Evolutionary conservation across 2,797 vertebrate genomes (phyloP).

Genomic region (Cheirogaleus major): DNA sequence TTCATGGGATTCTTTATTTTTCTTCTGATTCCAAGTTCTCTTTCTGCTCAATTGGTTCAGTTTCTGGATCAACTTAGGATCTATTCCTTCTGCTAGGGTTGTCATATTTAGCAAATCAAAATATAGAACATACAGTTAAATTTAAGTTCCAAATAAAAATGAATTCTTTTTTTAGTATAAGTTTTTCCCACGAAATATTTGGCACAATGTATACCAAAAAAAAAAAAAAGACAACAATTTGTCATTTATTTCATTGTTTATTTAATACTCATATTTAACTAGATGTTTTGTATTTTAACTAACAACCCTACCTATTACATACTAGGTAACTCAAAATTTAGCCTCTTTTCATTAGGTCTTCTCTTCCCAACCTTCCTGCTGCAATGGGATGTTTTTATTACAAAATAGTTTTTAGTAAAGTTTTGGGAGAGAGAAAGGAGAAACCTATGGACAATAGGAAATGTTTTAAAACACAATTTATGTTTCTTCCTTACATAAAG

Average conservation of each 20-base stretch:
- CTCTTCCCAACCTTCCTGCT: rapidly evolving
- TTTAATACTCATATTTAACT: neutral
- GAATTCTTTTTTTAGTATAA: neutral
- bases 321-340: neutral
- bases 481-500: neutral
- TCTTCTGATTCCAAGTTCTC: neutral
- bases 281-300: neutral
- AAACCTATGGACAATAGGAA: neutral
- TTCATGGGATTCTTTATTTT: neutral
- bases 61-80: neutral
- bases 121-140: neutral
- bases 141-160: constrained; percentile 26
- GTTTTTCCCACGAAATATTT: neutral
- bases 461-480: neutral
- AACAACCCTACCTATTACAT: neutral
- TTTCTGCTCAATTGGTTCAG: neutral
- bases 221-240: neutral
- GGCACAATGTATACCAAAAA: neutral
- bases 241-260: neutral
- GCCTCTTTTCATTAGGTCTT: neutral
- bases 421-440: neutral
- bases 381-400: neutral
- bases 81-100: neutral
- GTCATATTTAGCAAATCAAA: neutral
- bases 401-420: neutral